phyloP scores from a whole-genome alignment of 2,797 vertebrate species.

The Platalea minor region DNA sequence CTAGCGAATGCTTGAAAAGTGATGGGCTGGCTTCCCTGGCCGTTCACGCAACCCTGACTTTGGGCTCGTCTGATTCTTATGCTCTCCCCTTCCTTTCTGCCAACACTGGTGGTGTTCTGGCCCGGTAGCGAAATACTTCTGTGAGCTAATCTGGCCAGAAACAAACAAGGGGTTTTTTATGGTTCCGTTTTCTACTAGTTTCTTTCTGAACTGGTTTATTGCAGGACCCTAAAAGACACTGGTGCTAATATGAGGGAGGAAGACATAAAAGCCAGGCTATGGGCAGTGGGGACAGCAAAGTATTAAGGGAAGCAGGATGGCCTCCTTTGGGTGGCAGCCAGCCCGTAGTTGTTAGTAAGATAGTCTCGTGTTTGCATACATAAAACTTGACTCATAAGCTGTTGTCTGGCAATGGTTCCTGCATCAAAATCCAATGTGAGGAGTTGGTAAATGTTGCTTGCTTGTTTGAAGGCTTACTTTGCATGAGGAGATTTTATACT shows the following conservation, averaged over 20 bases:
- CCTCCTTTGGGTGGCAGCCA: neutral
- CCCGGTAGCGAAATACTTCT: neutral
- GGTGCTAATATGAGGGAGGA: neutral
- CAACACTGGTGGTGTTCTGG: neutral
- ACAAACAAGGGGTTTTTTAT: neutral
- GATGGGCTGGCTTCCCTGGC: neutral
- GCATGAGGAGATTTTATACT: neutral
- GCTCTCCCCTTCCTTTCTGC: neutral
- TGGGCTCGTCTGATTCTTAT: neutral
- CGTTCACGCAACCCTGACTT: neutral
- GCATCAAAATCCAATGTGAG: neutral
- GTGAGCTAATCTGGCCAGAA: neutral
- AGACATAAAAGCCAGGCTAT: fast-evolving
- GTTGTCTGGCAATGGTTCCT: neutral
- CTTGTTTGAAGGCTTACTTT: neutral
- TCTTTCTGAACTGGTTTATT: neutral
- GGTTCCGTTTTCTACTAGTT: neutral
- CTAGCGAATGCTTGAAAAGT: neutral
- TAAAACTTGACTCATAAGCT: neutral
- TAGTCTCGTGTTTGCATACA: neutral
- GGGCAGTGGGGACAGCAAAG: neutral
- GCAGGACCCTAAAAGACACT: neutral
- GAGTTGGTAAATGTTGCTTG: neutral
- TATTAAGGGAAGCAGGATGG: neutral
- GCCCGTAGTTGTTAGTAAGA: neutral